phyloP scores from a whole-genome alignment of 2,797 vertebrate genomes.

The Syngnathus acus region DNA sequence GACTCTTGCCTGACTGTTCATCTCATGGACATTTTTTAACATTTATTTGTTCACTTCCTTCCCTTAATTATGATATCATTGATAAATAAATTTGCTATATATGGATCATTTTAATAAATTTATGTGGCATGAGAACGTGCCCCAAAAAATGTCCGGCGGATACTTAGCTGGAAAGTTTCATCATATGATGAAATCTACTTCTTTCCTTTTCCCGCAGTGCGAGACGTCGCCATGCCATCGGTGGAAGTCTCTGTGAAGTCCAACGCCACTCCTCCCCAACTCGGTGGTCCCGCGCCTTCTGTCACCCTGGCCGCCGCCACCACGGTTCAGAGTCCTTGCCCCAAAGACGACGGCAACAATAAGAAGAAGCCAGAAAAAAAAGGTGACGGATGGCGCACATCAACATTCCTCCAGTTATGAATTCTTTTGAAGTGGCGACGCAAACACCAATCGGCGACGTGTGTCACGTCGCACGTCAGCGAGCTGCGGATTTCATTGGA shows the following conservation, averaged over 20 bases:
- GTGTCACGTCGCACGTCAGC: background rate
- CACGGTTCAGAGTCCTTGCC: conserved; percentile 54
- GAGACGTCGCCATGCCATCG: conserved; percentile 69
- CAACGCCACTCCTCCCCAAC: conserved; percentile 51
- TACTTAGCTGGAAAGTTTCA: no score
- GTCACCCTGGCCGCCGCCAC: conserved; percentile 45
- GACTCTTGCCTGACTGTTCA: conserved; percentile 18
- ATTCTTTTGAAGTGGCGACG: conserved; percentile 3
- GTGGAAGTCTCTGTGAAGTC: conserved; percentile 46
- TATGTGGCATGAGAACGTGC: no score
- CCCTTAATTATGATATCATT: no score
- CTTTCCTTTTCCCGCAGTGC: conserved; percentile 62
- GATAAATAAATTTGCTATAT: no score
- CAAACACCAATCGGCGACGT: background rate
- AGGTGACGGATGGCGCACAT: conserved; percentile 64
- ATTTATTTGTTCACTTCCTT: no score
- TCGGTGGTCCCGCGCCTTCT: conserved; percentile 40
- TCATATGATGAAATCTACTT: background rate
- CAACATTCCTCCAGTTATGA: background rate
- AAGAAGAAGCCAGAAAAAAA: conserved; percentile 90
- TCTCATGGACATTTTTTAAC: background rate
- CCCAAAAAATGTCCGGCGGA: no score
- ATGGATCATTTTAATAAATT: no score
- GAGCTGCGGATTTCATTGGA: background rate
- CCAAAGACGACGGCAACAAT: conserved; percentile 70